Evolutionary conservation across 1,140 invertebrate genomes (phyloP).

Genomic region (Calycopis cecrops): DNA sequence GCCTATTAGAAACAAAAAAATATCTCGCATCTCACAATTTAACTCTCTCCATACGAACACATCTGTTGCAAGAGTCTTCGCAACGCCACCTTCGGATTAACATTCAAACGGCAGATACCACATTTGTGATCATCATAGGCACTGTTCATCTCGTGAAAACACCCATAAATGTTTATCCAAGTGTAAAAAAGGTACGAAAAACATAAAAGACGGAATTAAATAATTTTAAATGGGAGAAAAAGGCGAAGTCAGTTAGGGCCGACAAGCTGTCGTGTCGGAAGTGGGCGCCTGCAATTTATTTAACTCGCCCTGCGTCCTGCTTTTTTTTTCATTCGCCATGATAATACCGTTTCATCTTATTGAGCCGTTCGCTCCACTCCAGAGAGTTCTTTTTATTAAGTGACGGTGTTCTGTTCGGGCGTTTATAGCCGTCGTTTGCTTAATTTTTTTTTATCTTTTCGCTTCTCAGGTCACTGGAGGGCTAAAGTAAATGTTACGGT

Average conservation of each 20-base stretch:
- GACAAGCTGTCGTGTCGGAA: slow-evolving; percentile 33
- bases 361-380: slow-evolving; percentile 60
- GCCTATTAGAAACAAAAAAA: too few species aligned
- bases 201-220: slow-evolving; percentile 15
- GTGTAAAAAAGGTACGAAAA: not conserved
- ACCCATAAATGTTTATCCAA: too few species aligned
- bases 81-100: too few species aligned
- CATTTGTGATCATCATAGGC: too few species aligned
- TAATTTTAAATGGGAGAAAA: slow-evolving; percentile 5
- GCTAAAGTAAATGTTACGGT: slow-evolving; percentile 15
- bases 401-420: slow-evolving; percentile 40
- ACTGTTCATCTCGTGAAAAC: too few species aligned
- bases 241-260: not conserved
- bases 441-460: slow-evolving; percentile 24
- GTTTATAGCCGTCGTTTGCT: slow-evolving; percentile 15
- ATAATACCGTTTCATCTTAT: slow-evolving; percentile 60
- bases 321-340: slow-evolving; percentile 50
- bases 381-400: slow-evolving; percentile 64
- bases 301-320: slow-evolving; percentile 56
- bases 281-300: slow-evolving; percentile 59
- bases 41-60: too few species aligned
- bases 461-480: slow-evolving; percentile 4
- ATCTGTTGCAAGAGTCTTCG: too few species aligned
- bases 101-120: too few species aligned
- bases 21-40: too few species aligned